phyloP scores from a whole-genome alignment of 2,797 vertebrate species.

The Sorex maritimensis region DNA sequence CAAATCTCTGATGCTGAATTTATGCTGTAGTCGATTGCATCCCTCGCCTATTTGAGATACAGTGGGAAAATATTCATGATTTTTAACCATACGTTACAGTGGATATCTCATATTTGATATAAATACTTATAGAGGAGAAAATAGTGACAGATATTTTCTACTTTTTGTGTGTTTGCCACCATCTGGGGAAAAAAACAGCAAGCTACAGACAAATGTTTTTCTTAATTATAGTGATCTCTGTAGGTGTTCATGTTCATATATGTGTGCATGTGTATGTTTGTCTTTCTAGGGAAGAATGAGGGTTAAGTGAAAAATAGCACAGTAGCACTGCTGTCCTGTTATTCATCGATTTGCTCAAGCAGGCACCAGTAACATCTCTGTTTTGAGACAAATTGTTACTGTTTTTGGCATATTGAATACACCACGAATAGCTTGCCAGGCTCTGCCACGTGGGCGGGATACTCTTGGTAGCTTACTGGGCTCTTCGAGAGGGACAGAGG shows the following conservation, averaged over 20 bases:
- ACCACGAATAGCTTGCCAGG: too few relatives aligned
- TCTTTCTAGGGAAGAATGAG: neutral
- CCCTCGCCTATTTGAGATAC: neutral
- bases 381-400: too few relatives aligned
- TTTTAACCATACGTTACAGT: neutral
- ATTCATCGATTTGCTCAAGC: too few relatives aligned
- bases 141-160: neutral
- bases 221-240: neutral
- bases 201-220: neutral
- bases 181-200: neutral
- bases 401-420: too few relatives aligned
- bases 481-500: too few relatives aligned
- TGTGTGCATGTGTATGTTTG: neutral
- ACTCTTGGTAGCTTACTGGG: too few relatives aligned
- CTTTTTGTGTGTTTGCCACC: neutral
- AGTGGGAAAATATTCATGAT: neutral
- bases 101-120: neutral
- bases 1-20: slow-evolving; percentile 5
- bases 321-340: too few relatives aligned
- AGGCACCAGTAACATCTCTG: too few relatives aligned
- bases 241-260: neutral
- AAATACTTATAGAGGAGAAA: slow-evolving; percentile 19
- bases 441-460: too few relatives aligned
- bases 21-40: neutral
- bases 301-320: neutral